A percentile compares a stretch with the other conserved stretches of the same genome.
These are phyloP conservation scores for Tragulus kanchil DNA, from an alignment of 2,113 vertebrate species.

Conservation along the genomic window DNA sequence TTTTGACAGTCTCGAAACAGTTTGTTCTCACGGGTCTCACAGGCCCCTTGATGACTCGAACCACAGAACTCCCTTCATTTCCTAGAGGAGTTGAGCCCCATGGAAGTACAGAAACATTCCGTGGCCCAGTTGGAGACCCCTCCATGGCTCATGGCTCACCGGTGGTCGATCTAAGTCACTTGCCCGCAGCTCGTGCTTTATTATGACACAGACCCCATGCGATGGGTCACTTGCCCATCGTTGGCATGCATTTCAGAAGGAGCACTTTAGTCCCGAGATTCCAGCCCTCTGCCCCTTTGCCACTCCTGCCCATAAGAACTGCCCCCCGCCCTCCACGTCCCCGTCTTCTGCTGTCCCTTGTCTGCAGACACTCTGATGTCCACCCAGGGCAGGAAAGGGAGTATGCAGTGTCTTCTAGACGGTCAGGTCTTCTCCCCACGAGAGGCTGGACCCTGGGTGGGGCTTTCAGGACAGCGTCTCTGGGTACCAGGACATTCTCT, in stretches of 20 bases:
- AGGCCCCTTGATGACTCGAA: background rate
- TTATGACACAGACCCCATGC: background rate
- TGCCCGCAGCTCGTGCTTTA: too few relatives aligned
- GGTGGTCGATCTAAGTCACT: background rate
- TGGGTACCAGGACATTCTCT: constrained; percentile 68
- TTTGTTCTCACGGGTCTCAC: background rate
- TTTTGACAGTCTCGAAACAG: constrained; percentile 14
- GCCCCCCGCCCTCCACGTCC: background rate
- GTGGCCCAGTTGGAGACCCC: background rate
- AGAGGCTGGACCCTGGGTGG: background rate
- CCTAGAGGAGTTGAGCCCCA: background rate
- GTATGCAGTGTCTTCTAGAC: background rate
- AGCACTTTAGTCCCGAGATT: background rate
- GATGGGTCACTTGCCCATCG: background rate
- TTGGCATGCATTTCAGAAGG: background rate
- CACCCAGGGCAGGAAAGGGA: background rate
- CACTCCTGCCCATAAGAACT: background rate
- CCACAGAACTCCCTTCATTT: background rate
- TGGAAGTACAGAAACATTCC: background rate
- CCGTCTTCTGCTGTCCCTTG: background rate
- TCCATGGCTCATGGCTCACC: background rate
- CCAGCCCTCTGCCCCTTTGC: background rate
- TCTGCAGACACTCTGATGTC: background rate
- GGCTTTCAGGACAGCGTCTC: background rate
- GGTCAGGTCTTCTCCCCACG: background rate